Base-by-base conservation (phyloP, 2,797 vertebrate species). In the Acanthurus tractus region DNA sequence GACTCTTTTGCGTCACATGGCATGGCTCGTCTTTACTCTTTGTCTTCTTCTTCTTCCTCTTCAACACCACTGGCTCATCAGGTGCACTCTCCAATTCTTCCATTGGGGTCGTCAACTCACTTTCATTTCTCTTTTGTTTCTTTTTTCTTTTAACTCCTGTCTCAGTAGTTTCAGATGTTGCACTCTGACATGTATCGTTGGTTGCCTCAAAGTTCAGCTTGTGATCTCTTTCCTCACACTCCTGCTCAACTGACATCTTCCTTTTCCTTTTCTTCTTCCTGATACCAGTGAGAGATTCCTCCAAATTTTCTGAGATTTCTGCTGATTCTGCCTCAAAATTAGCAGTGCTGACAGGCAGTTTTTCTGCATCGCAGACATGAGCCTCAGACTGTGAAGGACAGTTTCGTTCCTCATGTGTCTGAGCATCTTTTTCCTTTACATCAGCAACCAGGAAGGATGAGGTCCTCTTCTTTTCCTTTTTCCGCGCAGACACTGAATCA, bases 371-470 rank as follows among this genome's bases (percentile, higher is more conserved):
- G 1, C 12, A 20, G 49, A 49, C 53, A 1, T 9, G 12, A 70
- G 6, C 2, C 13, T 49, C 42, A 63, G 50, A 6, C 14, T 0
- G 40, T 1, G 9, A 48, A 6, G 20, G 6, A 14, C 9, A 6
- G 14, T 4, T 49, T 18, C 22, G 55, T 62, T 71, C 57, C n/a
- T 9, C 1, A 0, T 34, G 62, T 3, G 38, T 42, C 57, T 44
- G 44, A 34, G 20, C 40, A 6, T 46, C n/a, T 5, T 79, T 79
- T 90, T 82, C 83, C 82, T 73, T 71, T 1, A 67, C 69, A 53
- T 89, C 90, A 87, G 89, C 88, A 80, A n/a, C 0, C 0, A 72
- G 86, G 88, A 89, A 83, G 85, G 90, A 91, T 72, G 65, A 49
- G 45, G 65, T 57, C 58, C 23, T 29, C 38, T 53, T 78, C 63